Base-by-base conservation (phyloP, 2,888 invertebrate species). In the Sesamia inferens region DNA sequence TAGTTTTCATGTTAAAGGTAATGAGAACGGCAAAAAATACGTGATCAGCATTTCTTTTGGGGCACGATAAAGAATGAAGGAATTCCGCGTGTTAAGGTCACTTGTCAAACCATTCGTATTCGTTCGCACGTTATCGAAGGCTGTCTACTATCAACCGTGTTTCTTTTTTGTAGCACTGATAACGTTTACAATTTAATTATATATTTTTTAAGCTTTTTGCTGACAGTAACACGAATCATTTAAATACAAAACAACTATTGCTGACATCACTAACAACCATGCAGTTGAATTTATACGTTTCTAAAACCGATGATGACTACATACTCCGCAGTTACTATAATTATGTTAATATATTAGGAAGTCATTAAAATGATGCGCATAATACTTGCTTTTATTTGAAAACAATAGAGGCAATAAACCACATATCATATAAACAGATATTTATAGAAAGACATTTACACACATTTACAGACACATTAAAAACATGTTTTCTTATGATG, bases 31-130 rank as follows among this genome's bases (percentile, higher is more conserved):
- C 58, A 13, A 42, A 51, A 71, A 24, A 39, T n/a, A 47, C 24
- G 24, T 13, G 51, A 42, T 61, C n/a, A 5, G 47, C 59, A 76
- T 71, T 68, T 69, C 59, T 83, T 71, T 68, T 22, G 16, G 57
- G 47, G 14, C 58, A 44, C 67, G 47, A 48, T 47, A n/a, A 75
- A 63, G 71, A 83, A 81, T 81, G 68, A 71, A 81, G 81, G 84
- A 81, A 81, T 76, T 81, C 81, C 84, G 71, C 63, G 66, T 76
- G 68, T 14, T 80, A 83, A 81, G 81, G 81, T 81, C 81, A 80
- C 76, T 59, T 74, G 58, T 42, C 54, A 31, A 68, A 72, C 44
- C 22, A 24, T 66, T 68, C 64, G 24, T 22, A 24, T 64, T 68
- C 57, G 10, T 73, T 77, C 59, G 68, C 58, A 66, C 51, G 22